Evolutionary conservation across 2,113 vertebrate species (phyloP).

Genomic region (Cynopterus brachyotis): DNA sequence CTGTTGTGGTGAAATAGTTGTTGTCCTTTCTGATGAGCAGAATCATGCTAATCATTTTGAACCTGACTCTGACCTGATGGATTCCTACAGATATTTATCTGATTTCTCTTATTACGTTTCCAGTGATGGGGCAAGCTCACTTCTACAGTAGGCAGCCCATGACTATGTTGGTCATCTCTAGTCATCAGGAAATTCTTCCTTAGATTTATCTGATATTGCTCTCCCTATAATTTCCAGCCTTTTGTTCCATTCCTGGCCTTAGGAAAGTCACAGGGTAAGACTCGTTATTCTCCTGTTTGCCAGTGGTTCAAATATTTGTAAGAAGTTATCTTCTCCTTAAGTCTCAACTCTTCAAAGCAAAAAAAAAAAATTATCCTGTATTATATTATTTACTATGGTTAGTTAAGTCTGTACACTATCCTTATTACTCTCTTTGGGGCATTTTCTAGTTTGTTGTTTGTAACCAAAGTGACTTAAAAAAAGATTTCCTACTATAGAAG

Average conservation of each 20-base stretch:
- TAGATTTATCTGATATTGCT: background rate
- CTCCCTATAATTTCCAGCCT: background rate
- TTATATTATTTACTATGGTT: background rate
- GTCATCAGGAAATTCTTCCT: background rate
- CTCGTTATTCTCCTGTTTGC: background rate
- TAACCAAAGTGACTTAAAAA: background rate
- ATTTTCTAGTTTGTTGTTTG: background rate
- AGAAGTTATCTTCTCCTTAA: background rate
- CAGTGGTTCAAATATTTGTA: background rate
- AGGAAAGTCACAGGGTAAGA: background rate
- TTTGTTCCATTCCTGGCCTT: background rate
- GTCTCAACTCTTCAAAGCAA: background rate
- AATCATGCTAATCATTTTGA: background rate
- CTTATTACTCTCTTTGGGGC: background rate
- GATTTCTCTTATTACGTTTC: background rate
- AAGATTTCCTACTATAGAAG: background rate
- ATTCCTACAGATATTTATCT: background rate
- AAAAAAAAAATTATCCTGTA: background rate
- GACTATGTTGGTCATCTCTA: background rate
- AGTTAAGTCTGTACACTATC: background rate
- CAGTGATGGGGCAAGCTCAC: background rate
- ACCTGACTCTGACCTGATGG: background rate
- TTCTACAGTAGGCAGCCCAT: background rate
- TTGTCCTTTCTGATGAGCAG: background rate
- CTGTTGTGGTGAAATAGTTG: background rate